Conservation (phyloP, 2,797 vertebrate genomes). For the Melanotaenia boesemani region DNA sequence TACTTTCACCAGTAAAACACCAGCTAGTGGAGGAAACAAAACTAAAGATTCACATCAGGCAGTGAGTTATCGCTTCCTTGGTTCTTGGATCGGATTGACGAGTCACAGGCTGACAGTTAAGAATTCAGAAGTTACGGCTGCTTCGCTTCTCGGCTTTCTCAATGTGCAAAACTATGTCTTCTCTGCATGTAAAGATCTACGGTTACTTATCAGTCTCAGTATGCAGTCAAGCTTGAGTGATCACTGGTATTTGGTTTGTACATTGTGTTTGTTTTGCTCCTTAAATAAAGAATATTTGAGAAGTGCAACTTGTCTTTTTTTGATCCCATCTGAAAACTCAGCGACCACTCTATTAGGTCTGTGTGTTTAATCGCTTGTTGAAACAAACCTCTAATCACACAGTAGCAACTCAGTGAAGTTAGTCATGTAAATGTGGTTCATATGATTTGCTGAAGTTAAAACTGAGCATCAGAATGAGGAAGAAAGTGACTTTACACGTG, state of each 20-base stretch:
- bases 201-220: slow-evolving; percentile 8
- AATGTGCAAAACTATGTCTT: background rate
- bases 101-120: background rate
- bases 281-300: slow-evolving; percentile 58
- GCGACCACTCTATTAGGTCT: too few species aligned
- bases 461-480: too few species aligned
- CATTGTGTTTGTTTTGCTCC: slow-evolving; percentile 45
- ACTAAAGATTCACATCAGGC: background rate
- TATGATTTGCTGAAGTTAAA: background rate
- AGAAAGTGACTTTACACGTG: too few species aligned
- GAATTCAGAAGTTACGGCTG: background rate
- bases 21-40: background rate
- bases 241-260: slow-evolving; percentile 50
- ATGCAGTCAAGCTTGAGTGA: slow-evolving; percentile 43
- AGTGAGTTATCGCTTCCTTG: too few species aligned
- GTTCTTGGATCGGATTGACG: background rate
- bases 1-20: background rate
- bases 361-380: background rate
- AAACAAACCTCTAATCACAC: background rate
- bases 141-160: background rate
- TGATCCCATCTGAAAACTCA: background rate
- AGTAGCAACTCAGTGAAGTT: background rate
- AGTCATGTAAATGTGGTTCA: background rate
- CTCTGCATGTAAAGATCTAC: slow-evolving; percentile 4
- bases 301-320: background rate